phyloP scores from a whole-genome alignment of 2,113 vertebrate species.

The Amia ocellicauda region DNA sequence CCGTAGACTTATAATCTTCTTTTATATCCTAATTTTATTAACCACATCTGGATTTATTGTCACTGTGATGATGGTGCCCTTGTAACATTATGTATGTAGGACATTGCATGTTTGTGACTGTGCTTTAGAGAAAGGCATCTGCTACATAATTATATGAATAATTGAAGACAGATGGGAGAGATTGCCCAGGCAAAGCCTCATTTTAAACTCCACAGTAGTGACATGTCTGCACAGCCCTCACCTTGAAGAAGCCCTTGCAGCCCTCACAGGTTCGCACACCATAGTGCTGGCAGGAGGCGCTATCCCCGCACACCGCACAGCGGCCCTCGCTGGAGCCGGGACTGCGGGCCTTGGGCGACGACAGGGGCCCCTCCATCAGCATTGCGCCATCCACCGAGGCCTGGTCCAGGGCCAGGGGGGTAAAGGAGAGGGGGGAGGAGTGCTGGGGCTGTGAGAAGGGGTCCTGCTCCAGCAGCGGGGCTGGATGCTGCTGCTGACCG shows the following conservation, averaged over 20 bases:
- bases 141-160: too few relatives aligned
- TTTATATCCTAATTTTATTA: too few relatives aligned
- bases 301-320: conserved; percentile 93
- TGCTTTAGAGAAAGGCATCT: too few relatives aligned
- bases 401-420: conserved; percentile 58
- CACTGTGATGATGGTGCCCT: too few relatives aligned
- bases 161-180: too few relatives aligned
- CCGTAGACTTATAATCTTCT: too few relatives aligned
- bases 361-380: conserved; percentile 53
- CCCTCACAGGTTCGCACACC: conserved; percentile 95
- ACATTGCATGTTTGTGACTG: too few relatives aligned
- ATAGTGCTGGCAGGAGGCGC: conserved; percentile 93
- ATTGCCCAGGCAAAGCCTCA: too few relatives aligned
- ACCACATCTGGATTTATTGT: too few relatives aligned
- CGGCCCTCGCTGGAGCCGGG: conserved; percentile 74
- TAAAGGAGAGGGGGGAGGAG: conserved; percentile 47
- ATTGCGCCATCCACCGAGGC: conserved; percentile 55
- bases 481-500: conserved; percentile 53
- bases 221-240: too few relatives aligned
- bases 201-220: too few relatives aligned
- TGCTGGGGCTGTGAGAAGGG: conserved; percentile 61
- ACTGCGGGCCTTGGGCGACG: conserved; percentile 70
- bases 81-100: too few relatives aligned
- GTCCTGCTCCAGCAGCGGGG: conserved; percentile 64
- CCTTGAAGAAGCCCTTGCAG: conserved; percentile 98